A percentile compares a stretch with the other conserved stretches of the same genome.
Conservation (phyloP, 2,888 invertebrate genomes). For the Cacoxenus indagator region DNA sequence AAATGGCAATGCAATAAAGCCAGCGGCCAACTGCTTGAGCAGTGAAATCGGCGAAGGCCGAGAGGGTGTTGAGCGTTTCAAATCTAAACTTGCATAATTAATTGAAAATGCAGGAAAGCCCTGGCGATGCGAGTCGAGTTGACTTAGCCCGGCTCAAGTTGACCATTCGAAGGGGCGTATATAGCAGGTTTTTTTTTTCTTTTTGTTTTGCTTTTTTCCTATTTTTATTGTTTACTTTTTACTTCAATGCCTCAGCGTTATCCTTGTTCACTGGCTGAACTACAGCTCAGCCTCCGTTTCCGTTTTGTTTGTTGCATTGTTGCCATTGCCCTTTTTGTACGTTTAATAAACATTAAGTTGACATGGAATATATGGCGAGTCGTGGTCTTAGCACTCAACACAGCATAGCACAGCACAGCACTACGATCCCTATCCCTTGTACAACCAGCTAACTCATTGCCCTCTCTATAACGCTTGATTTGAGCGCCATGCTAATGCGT, state of each 20-base stretch:
- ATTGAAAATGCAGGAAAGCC: constrained; percentile 14
- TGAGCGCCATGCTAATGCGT: constrained; percentile 23
- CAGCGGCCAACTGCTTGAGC: not conserved
- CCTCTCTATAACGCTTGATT: not conserved
- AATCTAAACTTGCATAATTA: constrained; percentile 26
- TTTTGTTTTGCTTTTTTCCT: not conserved
- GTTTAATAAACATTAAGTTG: constrained; percentile 28
- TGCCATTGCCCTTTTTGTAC: constrained; percentile 2
- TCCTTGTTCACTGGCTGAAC: not conserved
- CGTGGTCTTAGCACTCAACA: not conserved
- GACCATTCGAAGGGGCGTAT: not conserved
- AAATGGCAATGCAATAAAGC: not conserved
- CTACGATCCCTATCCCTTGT: not conserved
- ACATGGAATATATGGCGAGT: constrained; percentile 24
- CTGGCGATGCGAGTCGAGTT: not conserved
- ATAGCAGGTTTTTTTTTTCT: not conserved
- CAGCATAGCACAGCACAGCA: too few relatives aligned
- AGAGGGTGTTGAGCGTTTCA: constrained; percentile 6
- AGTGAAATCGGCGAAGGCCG: not conserved
- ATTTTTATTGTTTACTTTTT: too few relatives aligned
- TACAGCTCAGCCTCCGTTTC: not conserved
- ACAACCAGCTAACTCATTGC: not conserved
- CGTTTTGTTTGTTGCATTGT: not conserved
- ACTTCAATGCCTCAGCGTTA: not conserved
- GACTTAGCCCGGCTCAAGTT: not conserved